Percentiles rank a stretch among this genome's conserved stretches.
These are phyloP conservation scores for Myotis davidii DNA, from an alignment of 2,113 vertebrate species.

Conservation along the genomic window DNA sequence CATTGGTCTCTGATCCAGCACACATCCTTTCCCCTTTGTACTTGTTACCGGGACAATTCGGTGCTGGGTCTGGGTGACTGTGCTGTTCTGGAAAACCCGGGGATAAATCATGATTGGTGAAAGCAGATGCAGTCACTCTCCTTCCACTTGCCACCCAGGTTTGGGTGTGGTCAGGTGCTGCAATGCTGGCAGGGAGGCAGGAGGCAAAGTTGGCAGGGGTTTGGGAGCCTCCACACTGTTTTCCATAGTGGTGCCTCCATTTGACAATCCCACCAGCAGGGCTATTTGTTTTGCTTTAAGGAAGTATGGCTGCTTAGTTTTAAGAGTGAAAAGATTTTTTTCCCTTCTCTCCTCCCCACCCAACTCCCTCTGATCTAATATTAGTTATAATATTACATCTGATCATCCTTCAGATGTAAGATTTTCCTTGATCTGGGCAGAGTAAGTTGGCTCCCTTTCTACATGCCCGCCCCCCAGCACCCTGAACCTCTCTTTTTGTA, in stretches of 20 bases:
- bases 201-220: too few species aligned
- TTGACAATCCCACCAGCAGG: not conserved
- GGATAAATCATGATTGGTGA: not conserved
- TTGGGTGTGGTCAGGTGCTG: not conserved
- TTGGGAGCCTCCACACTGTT: not conserved
- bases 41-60: not conserved
- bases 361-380: not conserved
- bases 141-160: not conserved
- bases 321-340: not conserved
- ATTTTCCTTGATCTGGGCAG: not conserved
- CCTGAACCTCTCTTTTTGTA: not conserved
- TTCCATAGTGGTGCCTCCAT: not conserved
- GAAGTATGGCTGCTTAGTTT: constrained; percentile 20
- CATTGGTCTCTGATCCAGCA: not conserved
- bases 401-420: not conserved
- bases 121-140: too few species aligned
- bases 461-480: fast-evolving
- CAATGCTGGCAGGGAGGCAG: not conserved
- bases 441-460: not conserved
- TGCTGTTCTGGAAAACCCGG: not conserved
- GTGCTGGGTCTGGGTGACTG: not conserved
- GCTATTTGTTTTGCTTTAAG: not conserved
- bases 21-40: not conserved
- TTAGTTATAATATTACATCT: not conserved
- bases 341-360: not conserved